Evolutionary conservation across 53 echinoderm and acorn worm species (phyloP), one percentile per base, ranked within the genome.

Genomic region (Zoroaster sp.): DNA sequence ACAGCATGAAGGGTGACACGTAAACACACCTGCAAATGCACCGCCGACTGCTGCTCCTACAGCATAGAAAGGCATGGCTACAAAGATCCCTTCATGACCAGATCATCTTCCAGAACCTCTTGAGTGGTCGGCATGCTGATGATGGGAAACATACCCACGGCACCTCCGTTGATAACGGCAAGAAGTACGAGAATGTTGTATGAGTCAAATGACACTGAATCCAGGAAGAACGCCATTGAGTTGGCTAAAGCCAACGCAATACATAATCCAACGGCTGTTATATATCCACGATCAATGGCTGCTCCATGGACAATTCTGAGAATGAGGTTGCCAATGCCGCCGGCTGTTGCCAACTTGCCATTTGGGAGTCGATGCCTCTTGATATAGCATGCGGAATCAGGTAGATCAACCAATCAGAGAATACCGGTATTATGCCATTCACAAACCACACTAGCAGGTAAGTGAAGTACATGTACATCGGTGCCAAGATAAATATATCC

Each of bases 351-450:
- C 9, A 89, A 38, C 80, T 69, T 13, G 89, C 80, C 25, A 21
- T 47, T 9, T 66, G 38, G 14, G 70, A 1, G 13, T 70, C 71
- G 43, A 89, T 89, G 25, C 89, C 89, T 42, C 72, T 69, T n/a
- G 73, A 70, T 5, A 80, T 33, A 3, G 89, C 89, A 73, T 89
- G 89, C 15, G 89, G 89, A 18, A 89, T 80, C 23, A 89, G 81
- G 81, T 80, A 89, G 72, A 89, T 72, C 80, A 89, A 46, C 89
- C 89, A 89, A 12, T 71, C 73, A 33, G 40, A 72, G 73, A 8
- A 71, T n/a, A n/a, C n/a, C n/a, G n/a, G n/a, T 13, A 71, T 31
- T 11, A 37, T 8, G 35, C 71, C 71, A 8, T 35, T 37, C 35
- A 40, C 13, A 72, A 52, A 30, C 40, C 51, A 51, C 52, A 70